Evolutionary conservation across 2,888 invertebrate genomes (phyloP).

Genomic region (Xylocampa areola): DNA sequence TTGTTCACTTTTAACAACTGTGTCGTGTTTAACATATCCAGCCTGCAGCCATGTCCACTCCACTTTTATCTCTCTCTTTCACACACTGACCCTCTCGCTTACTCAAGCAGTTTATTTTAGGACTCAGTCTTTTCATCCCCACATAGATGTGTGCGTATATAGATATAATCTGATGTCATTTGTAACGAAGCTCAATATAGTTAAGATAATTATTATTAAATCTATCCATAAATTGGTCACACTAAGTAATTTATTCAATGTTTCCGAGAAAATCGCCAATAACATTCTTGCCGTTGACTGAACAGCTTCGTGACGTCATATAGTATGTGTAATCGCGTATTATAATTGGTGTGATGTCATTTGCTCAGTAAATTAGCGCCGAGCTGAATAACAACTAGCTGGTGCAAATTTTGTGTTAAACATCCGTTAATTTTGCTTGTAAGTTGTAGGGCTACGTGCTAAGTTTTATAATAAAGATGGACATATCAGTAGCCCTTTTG

Average conservation of each 20-base stretch:
- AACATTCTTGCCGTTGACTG: constrained; percentile 17
- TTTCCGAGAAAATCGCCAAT: constrained; percentile 35
- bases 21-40: too few relatives aligned
- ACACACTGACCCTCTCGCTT: too few relatives aligned
- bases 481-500: too few relatives aligned
- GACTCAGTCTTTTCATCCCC: too few relatives aligned
- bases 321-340: constrained; percentile 44
- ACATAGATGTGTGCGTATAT: too few relatives aligned
- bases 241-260: constrained; percentile 24
- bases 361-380: constrained; percentile 57
- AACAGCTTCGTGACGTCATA: constrained; percentile 43
- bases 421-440: constrained; percentile 17
- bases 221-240: constrained; percentile 6
- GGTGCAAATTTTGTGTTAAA: constrained; percentile 28
- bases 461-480: constrained; percentile 32
- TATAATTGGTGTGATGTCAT: constrained; percentile 68
- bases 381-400: constrained; percentile 56
- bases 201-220: constrained; percentile 5
- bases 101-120: too few relatives aligned
- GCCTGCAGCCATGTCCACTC: too few relatives aligned
- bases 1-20: too few relatives aligned
- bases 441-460: neutral
- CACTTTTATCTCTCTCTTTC: too few relatives aligned
- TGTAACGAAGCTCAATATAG: constrained; percentile 9
- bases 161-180: constrained; percentile 41